Evolutionary conservation across 2,113 vertebrate species (phyloP).

Genomic region (Pampusana beccarii): DNA sequence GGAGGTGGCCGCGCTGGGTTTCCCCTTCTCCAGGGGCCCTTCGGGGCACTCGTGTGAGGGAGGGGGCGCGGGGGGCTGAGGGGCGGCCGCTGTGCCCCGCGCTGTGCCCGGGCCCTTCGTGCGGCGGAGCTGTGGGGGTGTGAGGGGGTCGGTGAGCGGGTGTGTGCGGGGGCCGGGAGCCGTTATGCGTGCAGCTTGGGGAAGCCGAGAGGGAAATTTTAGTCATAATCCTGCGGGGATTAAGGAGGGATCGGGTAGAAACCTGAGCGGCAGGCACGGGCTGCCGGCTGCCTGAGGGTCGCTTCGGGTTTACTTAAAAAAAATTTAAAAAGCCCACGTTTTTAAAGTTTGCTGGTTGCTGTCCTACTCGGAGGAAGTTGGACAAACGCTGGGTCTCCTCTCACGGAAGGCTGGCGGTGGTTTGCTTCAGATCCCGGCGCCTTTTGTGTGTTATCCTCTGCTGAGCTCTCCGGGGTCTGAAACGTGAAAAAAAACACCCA

Average conservation of each 20-base stretch:
- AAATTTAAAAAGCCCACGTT: fast-evolving
- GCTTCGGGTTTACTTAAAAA: neutral
- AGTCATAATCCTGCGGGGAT: neutral
- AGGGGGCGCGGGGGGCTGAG: neutral
- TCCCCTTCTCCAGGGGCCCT: neutral
- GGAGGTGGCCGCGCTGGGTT: neutral
- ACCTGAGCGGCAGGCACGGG: neutral
- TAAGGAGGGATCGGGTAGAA: neutral
- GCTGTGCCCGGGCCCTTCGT: neutral
- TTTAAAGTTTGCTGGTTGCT: neutral
- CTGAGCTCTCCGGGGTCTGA: too few species aligned
- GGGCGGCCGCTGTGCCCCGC: neutral
- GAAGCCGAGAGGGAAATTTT: neutral
- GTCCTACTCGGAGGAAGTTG: fast-evolving
- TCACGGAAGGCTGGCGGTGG: fast-evolving
- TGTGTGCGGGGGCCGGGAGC: neutral
- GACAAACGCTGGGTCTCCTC: fast-evolving
- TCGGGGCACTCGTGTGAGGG: neutral
- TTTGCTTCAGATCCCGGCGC: neutral
- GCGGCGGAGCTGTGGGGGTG: too few species aligned
- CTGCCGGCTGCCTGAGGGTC: neutral
- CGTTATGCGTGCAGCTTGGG: neutral
- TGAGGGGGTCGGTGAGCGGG: neutral
- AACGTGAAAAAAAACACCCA: too few species aligned
- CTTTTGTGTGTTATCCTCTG: neutral